Evolutionary conservation across 2,888 invertebrate species (phyloP).

Genomic region (Ariolimax columbianus): DNA sequence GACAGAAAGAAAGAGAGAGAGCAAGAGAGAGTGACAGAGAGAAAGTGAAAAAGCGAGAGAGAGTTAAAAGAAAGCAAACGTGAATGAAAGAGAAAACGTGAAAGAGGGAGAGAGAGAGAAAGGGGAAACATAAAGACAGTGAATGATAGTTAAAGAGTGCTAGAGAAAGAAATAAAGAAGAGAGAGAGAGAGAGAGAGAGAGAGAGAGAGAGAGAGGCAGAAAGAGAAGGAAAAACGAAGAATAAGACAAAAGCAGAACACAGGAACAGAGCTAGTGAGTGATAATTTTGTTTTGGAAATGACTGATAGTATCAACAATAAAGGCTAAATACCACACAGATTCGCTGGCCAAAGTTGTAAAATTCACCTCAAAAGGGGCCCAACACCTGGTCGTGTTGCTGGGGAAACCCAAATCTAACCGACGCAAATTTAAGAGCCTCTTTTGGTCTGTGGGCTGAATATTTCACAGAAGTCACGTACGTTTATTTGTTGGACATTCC

Average conservation of each 20-base stretch:
- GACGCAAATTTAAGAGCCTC: background rate
- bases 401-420: background rate
- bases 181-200: no score
- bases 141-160: no score
- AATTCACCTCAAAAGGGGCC: background rate
- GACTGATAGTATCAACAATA: background rate
- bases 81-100: no score
- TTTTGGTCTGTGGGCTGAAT: background rate
- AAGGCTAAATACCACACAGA: background rate
- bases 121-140: no score
- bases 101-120: no score
- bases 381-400: background rate
- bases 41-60: no score
- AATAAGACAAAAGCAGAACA: background rate
- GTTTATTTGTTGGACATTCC: slow-evolving; percentile 25
- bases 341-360: background rate
- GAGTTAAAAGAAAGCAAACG: no score
- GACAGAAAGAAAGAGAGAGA: no score
- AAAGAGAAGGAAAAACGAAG: no score
- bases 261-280: background rate
- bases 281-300: background rate
- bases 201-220: no score
- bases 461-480: slow-evolving; percentile 3
- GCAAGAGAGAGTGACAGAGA: no score
- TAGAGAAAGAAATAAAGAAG: no score